A percentile compares a stretch with the other conserved stretches of the same genome.
phyloP scores from a whole-genome alignment of 2,113 vertebrate genomes.

The Tor tambroides region DNA sequence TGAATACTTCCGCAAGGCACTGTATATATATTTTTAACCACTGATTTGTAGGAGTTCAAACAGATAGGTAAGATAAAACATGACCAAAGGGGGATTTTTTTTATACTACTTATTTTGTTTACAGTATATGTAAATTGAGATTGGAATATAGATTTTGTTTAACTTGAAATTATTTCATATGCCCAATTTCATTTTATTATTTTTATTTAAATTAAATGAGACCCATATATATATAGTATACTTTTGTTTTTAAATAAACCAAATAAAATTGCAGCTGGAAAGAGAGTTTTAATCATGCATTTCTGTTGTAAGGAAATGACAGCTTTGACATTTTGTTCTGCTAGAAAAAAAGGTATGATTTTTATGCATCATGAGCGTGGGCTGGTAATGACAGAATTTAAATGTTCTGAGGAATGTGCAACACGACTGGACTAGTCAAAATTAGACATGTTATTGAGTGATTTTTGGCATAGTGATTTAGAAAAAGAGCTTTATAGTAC shows the following conservation, averaged over 20 bases:
- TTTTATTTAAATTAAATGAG: not conserved
- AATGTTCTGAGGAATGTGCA: not conserved
- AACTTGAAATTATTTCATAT: not conserved
- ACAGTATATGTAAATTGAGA: not conserved
- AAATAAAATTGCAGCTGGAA: not conserved
- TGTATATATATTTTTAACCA: no score
- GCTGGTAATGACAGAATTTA: not conserved
- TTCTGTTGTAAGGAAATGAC: not conserved
- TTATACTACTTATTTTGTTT: not conserved
- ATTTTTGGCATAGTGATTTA: not conserved
- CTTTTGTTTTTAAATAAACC: not conserved
- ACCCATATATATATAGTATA: not conserved
- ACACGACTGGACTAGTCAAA: constrained; percentile 2
- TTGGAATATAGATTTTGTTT: not conserved
- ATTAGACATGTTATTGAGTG: not conserved
- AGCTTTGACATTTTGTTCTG: constrained; percentile 2
- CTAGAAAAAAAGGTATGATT: constrained; percentile 7
- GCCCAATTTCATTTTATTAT: not conserved
- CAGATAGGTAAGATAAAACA: not conserved
- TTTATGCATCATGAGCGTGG: not conserved
- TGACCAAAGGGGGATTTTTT: not conserved
- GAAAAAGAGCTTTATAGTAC: not conserved
- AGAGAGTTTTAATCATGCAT: not conserved
- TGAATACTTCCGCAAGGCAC: no score
- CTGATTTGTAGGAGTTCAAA: not conserved